Base-by-base conservation (phyloP, 2,888 invertebrate genomes). In the Criorhina ranunculi region DNA sequence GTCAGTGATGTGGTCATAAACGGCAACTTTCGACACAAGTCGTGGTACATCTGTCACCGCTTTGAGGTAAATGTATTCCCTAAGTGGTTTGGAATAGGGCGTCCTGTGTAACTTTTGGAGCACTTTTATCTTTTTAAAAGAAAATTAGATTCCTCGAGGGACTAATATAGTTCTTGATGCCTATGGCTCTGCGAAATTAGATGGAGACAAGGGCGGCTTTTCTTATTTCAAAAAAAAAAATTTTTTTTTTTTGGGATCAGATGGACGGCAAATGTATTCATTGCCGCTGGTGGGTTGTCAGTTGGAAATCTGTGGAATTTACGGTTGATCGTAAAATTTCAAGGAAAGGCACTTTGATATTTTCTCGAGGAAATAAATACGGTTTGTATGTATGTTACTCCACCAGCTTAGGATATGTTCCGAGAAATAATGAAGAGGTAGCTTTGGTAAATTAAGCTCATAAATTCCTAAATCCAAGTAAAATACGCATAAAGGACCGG, bases 31-130 rank as follows among this genome's bases (percentile, higher is more conserved):
- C 40, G 40, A 51, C 49, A 55, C 51, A 51, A 69, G 24, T 4
- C 24, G 24, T 55, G 59, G 40, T 69, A 76, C 76, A 81, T 69
- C 69, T 70, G 81, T 76, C 69, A 35, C 11, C 42, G 37, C 35
- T 35, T 46, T 33, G 40, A 55, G 69, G 7, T 0, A 12, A 40
- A 62, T 60, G n/a, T 42, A 46, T 64, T 35, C 44, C 33, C 57
- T 42, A 62, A 76, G 75, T 69, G 76, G 75, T 62, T 78, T 78
- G 37, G 6, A n/a, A 24, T 29, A 17, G 15, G 5, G 35, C 33
- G 15, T 46, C 5, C 15, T 12, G 8, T 29, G 40, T 60, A 53
- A 44, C 11, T 59, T 44, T 67, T 59, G 17, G 19, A 40, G 31
- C n/a, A 15, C 37, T 49, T 78, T 72, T 66, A 31, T 5, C 29